A percentile compares a stretch with the other conserved stretches of the same genome.
These are phyloP conservation scores for Drosophila yooni DNA, from an alignment of 2,888 invertebrate genomes.

Conservation along the genomic window DNA sequence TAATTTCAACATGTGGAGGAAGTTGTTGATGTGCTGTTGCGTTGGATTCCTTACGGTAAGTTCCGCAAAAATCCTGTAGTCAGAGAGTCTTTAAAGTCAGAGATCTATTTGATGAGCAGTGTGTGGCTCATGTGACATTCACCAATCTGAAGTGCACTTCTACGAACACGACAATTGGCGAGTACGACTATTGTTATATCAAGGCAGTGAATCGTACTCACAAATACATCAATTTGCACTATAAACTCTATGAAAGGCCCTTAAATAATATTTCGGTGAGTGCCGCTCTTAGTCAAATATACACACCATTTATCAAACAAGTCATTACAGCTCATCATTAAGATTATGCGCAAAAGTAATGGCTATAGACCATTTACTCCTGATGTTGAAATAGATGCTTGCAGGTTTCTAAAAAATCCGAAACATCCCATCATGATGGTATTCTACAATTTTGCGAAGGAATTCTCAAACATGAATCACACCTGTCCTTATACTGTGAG, in stretches of 20 bases:
- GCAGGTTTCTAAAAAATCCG: neutral
- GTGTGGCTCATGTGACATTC: neutral
- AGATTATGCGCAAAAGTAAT: neutral
- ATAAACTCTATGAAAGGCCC: neutral
- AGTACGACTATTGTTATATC: neutral
- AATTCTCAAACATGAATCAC: neutral
- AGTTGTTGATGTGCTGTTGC: neutral
- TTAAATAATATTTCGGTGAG: neutral
- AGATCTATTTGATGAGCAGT: neutral
- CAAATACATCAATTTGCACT: neutral
- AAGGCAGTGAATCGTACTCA: constrained; percentile 6
- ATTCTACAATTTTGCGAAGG: neutral
- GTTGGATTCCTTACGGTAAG: neutral
- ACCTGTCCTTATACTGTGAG: neutral
- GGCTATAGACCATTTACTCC: neutral
- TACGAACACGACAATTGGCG: fast-evolving
- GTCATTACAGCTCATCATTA: neutral
- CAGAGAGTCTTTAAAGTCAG: neutral
- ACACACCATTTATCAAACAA: neutral
- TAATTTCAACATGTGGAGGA: neutral
- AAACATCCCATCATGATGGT: fast-evolving
- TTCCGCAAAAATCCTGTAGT: too few species aligned
- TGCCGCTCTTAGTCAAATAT: neutral
- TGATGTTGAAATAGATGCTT: neutral
- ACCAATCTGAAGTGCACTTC: neutral